Conservation (phyloP, 2,113 vertebrate species). For the Phasianus colchicus region DNA sequence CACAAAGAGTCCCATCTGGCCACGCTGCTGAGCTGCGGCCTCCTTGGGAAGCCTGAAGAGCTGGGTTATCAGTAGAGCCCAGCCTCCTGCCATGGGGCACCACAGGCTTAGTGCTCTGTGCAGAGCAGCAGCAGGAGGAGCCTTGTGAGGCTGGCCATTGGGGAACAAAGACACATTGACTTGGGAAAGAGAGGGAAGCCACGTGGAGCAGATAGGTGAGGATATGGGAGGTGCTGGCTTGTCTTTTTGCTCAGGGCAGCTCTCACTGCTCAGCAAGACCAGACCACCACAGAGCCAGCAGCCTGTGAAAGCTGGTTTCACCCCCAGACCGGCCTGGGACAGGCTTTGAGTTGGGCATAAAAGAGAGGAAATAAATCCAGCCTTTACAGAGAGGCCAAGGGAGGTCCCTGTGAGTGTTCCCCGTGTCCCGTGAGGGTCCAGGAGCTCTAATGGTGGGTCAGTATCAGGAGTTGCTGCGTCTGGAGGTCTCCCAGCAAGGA, state of each 20-base stretch:
- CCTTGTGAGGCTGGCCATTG: not conserved
- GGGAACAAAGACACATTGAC: not conserved
- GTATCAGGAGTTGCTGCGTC: not conserved
- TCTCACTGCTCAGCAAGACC: not conserved
- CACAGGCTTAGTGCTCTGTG: not conserved
- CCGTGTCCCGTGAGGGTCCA: not conserved
- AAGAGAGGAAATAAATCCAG: not conserved
- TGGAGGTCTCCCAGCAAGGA: not conserved
- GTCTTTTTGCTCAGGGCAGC: not conserved
- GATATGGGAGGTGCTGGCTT: not conserved
- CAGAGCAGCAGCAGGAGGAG: not conserved
- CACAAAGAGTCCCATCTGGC: not conserved
- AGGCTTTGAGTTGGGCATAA: not conserved
- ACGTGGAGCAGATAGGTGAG: not conserved
- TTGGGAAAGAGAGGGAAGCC: not conserved
- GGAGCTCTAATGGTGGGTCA: not conserved
- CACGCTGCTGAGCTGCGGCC: not conserved
- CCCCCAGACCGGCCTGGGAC: not conserved
- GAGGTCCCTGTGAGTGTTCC: not conserved
- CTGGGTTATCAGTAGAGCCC: not conserved
- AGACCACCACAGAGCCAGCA: not conserved
- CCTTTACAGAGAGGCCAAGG: not conserved
- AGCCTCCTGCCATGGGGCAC: not conserved
- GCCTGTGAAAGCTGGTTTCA: not conserved
- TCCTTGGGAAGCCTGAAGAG: not conserved